Evolutionary conservation across 2,797 vertebrate species (phyloP).

Genomic region (Phrynocephalus guinanensis): DNA sequence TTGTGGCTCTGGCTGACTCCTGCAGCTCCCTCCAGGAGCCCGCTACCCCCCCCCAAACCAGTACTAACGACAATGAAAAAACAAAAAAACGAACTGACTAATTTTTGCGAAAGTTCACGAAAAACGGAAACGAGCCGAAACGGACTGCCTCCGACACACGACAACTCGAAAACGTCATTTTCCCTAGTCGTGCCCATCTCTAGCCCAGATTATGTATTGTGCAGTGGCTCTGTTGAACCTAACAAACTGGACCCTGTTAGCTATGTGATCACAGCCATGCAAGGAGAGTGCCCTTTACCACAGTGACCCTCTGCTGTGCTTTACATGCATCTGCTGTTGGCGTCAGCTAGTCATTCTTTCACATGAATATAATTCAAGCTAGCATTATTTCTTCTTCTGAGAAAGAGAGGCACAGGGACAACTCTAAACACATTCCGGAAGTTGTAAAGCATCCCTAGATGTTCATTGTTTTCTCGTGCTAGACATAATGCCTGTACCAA

Average conservation of each 20-base stretch:
- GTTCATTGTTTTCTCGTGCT: not conserved
- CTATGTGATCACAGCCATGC: not conserved
- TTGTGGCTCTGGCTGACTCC: too few relatives aligned
- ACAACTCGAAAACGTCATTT: too few relatives aligned
- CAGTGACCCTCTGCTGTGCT: too few relatives aligned
- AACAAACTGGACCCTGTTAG: not conserved
- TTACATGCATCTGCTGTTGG: not conserved
- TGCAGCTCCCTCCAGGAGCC: too few relatives aligned
- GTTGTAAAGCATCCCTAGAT: not conserved
- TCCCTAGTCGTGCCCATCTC: too few relatives aligned
- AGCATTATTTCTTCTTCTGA: not conserved
- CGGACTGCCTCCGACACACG: too few relatives aligned
- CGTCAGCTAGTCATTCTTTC: not conserved
- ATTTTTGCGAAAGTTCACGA: too few relatives aligned
- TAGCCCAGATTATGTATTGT: too few relatives aligned
- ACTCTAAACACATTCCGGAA: constrained; percentile 10
- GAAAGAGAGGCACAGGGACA: not conserved
- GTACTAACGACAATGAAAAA: too few relatives aligned
- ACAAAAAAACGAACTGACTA: too few relatives aligned
- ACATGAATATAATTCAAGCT: not conserved
- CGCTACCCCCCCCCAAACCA: too few relatives aligned
- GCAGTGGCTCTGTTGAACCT: not conserved
- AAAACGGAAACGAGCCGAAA: too few relatives aligned
- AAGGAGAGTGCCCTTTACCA: not conserved
- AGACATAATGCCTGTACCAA: not conserved